Conservation (phyloP, 2,888 invertebrate species). For the Atherix ibis region DNA sequence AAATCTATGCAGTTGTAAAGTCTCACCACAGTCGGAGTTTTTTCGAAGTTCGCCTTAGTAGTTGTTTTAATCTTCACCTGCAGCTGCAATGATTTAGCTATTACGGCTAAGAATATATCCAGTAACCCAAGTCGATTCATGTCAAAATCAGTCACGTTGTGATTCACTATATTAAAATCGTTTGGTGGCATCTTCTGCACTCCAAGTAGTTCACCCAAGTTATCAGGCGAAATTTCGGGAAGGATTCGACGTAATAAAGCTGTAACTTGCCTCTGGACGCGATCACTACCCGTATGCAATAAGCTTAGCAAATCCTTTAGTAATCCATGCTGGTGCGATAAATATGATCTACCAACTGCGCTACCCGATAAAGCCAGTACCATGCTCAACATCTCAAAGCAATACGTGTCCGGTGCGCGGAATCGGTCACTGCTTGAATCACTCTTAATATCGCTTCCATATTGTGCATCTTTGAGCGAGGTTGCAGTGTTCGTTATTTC, state of each 20-base stretch:
- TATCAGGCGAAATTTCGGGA: conserved; percentile 75
- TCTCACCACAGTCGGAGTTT: conserved; percentile 32
- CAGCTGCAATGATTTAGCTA: conserved; percentile 79
- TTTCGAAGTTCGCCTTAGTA: conserved; percentile 37
- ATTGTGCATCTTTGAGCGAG: conserved; percentile 18
- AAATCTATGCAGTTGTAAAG: conserved; percentile 29
- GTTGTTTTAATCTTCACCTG: conserved; percentile 56
- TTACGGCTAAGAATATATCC: conserved; percentile 78
- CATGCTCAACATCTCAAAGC: conserved; percentile 94
- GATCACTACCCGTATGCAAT: conserved; percentile 84
- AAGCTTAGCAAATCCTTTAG: conserved; percentile 71
- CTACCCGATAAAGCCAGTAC: conserved; percentile 85
- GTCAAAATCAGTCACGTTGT: conserved; percentile 27
- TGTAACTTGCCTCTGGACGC: conserved; percentile 87
- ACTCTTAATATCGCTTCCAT: conserved; percentile 23
- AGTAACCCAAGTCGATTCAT: conserved; percentile 56
- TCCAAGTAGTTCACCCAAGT: conserved; percentile 60
- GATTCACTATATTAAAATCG: conserved; percentile 58
- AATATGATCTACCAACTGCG: conserved; percentile 72
- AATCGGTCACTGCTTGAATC: conserved; percentile 22
- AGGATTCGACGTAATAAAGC: conserved; percentile 73
- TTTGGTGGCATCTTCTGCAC: conserved; percentile 53
- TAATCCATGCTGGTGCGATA: conserved; percentile 77
- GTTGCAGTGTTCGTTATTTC: conserved; percentile 40
- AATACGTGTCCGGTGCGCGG: conserved; percentile 64